phyloP scores from a whole-genome alignment of 1,140 invertebrate genomes.

The Formica exsecta region DNA sequence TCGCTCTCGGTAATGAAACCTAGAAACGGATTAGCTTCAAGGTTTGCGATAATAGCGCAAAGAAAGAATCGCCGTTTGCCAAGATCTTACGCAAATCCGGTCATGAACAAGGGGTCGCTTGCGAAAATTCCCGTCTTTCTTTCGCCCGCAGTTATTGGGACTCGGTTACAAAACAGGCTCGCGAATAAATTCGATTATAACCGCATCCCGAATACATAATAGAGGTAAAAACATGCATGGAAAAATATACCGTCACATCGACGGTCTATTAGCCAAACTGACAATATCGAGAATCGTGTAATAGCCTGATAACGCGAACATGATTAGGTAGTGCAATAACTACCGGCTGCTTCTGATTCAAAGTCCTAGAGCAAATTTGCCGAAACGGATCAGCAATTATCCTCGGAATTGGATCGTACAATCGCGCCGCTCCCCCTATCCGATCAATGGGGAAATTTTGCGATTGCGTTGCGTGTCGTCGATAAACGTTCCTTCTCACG shows the following conservation, averaged over 20 bases:
- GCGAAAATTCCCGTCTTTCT: constrained; percentile 27
- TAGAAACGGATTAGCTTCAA: constrained; percentile 68
- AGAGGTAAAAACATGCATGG: constrained; percentile 14
- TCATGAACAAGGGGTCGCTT: constrained; percentile 15
- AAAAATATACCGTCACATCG: constrained; percentile 8
- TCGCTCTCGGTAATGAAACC: constrained; percentile 59
- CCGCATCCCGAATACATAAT: background rate
- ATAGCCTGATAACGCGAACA: constrained; percentile 46
- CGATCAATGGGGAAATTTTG: background rate
- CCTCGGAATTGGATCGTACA: constrained; percentile 38
- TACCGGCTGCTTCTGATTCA: constrained; percentile 14
- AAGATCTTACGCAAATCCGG: constrained; percentile 57
- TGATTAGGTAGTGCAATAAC: constrained; percentile 57
- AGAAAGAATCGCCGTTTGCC: constrained; percentile 62
- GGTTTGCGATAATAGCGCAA: constrained; percentile 70
- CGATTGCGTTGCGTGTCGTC: background rate
- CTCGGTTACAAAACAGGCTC: constrained; percentile 41
- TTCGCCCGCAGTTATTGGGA: constrained; percentile 25
- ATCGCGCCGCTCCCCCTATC: background rate
- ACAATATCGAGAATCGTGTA: constrained; percentile 40
- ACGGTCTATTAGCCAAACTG: constrained; percentile 25
- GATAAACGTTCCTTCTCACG: background rate
- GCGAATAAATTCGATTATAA: constrained; percentile 52
- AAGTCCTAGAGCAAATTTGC: constrained; percentile 67
- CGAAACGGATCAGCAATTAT: constrained; percentile 53